Conservation (phyloP, 2,888 invertebrate species). For the Dusona sp. region DNA sequence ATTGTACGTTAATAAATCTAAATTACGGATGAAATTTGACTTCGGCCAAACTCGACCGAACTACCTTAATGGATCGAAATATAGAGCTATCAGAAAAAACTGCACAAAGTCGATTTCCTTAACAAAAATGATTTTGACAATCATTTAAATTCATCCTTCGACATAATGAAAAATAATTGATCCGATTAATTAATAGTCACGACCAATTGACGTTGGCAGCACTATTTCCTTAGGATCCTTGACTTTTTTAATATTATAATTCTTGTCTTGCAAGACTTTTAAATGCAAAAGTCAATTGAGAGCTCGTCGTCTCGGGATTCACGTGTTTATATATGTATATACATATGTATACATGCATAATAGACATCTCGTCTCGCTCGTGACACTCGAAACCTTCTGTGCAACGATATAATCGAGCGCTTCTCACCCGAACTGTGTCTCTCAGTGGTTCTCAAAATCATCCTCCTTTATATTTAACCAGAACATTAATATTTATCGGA, state of each 20-base stretch:
- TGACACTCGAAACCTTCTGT: slow-evolving; percentile 65
- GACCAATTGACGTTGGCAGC: neutral
- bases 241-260: slow-evolving; percentile 31
- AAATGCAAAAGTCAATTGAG: slow-evolving; percentile 39
- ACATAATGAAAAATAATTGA: neutral
- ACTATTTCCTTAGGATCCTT: neutral
- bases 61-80: neutral
- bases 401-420: slow-evolving; percentile 75
- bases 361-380: slow-evolving; percentile 39
- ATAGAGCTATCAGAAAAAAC: neutral
- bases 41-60: no score
- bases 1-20: no score
- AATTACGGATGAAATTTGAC: no score
- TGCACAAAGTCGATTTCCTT: neutral
- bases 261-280: slow-evolving; percentile 37
- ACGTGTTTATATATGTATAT: neutral
- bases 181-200: neutral
- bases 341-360: neutral
- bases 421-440: slow-evolving; percentile 65
- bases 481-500: neutral
- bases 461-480: neutral
- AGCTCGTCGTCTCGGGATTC: slow-evolving; percentile 19
- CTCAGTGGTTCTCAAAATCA: slow-evolving; percentile 53
- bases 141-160: neutral
- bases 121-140: neutral